These are phyloP conservation scores for Scaptomyza tumidula DNA, from an alignment of 2,888 invertebrate species.

Conservation along the genomic window DNA sequence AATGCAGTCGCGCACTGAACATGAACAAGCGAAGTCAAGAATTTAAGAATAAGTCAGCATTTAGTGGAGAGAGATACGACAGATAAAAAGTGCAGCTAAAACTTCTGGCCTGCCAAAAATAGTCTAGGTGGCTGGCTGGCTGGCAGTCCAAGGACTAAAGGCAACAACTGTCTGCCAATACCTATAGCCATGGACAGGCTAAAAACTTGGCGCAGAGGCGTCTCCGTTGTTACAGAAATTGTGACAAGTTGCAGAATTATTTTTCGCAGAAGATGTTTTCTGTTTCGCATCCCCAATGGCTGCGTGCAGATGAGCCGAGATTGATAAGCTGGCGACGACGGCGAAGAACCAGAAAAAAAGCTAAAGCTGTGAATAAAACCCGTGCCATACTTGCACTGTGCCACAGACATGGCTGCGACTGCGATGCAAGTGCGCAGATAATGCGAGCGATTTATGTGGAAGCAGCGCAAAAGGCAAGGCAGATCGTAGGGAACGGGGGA, in stretches of 20 bases:
- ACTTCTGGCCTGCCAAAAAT: conserved; percentile 54
- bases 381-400: conserved; percentile 27
- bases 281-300: conserved; percentile 35
- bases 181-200: conserved; percentile 9
- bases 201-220: conserved; percentile 68
- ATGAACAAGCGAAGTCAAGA: conserved; percentile 27
- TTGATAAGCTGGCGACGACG: conserved; percentile 68
- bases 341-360: not conserved
- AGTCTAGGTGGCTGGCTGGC: conserved; percentile 55
- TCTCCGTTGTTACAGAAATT: conserved; percentile 74
- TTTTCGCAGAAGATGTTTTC: conserved; percentile 80
- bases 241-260: conserved; percentile 78
- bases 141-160: conserved; percentile 63
- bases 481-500: conserved; percentile 1
- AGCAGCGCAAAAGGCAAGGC: conserved; percentile 27
- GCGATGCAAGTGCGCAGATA: conserved; percentile 75
- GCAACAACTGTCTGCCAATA: conserved; percentile 18
- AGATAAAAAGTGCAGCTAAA: no score
- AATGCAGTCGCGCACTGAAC: conserved; percentile 57
- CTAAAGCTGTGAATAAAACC: not conserved
- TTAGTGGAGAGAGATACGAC: conserved; percentile 27
- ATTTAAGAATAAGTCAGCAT: conserved; percentile 37
- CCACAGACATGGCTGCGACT: not conserved
- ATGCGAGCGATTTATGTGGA: conserved; percentile 77
- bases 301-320: conserved; percentile 79